Base-by-base conservation (phyloP, 2,113 vertebrate species). In the Corapipo altera region DNA sequence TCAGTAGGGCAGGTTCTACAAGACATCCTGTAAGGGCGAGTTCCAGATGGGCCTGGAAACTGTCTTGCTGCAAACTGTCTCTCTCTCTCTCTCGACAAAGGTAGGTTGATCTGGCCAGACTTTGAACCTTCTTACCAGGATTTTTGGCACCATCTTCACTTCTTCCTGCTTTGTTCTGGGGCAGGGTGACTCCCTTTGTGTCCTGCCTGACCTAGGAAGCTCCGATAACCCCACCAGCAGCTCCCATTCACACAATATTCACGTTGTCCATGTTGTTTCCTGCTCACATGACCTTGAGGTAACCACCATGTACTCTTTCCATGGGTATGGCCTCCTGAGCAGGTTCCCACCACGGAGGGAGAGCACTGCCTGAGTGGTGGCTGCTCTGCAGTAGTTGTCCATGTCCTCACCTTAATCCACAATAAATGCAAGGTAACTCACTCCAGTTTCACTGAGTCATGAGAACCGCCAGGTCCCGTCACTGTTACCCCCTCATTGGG, bases 401-500 rank as follows among this genome's bases (percentile, higher is more conserved):
- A 1, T 8, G 14, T n/a, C 26, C 27, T 91, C 52, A 39, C 54
- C 43, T 59, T 59, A 37, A 28, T 8, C 35, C 35, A 64, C 22
- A 15, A 41, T 1, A 59, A 74, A 49, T 11, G 21, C 16, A 15
- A 35, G 14, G 11, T 18, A 33, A 39, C 24, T 48, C 8, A 0
- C 4, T 52, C 35, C 35, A 61, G 19, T 32, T 49, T 65, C 44
- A 44, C 0, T 17, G 79, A 18, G 23, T 12, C 19, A 4, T 10
- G 16, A 67, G 12, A 51, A 43, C 3, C 3, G 15, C 8, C 26
- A 62, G 1, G 10, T 46, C 14, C 64, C 59, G 55, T 4, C 4
- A 0, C 12, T 6, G 1, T 70, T 66, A 33, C 16, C 12, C 12
- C 0, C 0, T 3, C 26, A 22, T 15, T 15, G 37, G 22, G 19